Evolutionary conservation across 2,888 invertebrate species (phyloP), one percentile per base, ranked within the genome.

Genomic region (Heliconius cydno): DNA sequence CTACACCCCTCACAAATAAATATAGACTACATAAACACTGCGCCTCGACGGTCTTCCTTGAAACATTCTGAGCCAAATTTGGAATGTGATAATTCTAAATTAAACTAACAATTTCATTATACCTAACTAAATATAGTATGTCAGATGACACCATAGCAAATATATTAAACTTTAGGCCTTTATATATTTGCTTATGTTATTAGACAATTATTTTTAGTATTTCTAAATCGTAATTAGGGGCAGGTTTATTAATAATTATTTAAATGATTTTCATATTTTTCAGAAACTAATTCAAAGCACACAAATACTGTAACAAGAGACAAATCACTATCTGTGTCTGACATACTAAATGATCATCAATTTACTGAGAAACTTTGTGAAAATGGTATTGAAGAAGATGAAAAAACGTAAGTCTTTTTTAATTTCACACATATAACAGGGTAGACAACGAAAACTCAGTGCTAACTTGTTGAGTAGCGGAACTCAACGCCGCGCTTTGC

Each of bases 171-270:
- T 30, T 5, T 30, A 65, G 30, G 5, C 38, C 38, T 67, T 41
- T 71, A 73, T 60, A 15, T 77, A 77, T 77, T 77, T 63, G 13
- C 41, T 30, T 63, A 30, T 22, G 5, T 34, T 52, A 30, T 72
- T 72, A 30, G 30, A 57, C 15, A 7, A 28, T 22, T 34, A n/a
- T 38, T 38, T 22, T 52, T 52, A 57, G 22, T 22, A 22, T 22
- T n/a, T 57, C 9, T 57, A 57, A 1, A n/a, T 46, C 5, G 1
- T 46, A 15, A 5, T 4, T 15, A 0, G 1, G 13, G 41, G 13
- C 41, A 4, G 41, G 13, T 13, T 41, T 41, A 13, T 41, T 46
- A 15, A 46, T 15, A 46, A 46, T 46, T 15, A 46, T 46, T 46
- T 5, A 15, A 46, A 46, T 15, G 0, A 52, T 52, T 52, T 19